Base-by-base conservation (phyloP, 2,113 vertebrate genomes). In the Columbina picui region DNA sequence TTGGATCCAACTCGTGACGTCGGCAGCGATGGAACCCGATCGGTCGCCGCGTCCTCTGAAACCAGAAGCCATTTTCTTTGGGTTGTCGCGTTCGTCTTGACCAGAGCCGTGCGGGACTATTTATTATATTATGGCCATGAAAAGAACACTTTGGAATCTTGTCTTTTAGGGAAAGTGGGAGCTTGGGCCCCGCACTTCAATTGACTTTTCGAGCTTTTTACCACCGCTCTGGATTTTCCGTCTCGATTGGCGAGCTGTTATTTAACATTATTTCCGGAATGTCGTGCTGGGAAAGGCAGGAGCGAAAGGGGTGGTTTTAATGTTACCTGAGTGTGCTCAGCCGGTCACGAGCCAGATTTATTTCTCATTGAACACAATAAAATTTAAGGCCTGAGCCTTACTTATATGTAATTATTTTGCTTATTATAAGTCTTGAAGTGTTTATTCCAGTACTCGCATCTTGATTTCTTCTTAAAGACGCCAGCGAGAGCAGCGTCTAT, bases 291-390 rank as follows among this genome's bases (percentile, higher is more conserved):
- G 49, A 60, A 70, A 79, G 36, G 38, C 18, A 63, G 34, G 20
- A 32, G 41, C 2, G 1, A 59, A 29, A 68, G 49, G 60, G 60
- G 47, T 57, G 59, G 89, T 64, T 94, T 80, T 61, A 64, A 81
- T 53, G 87, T 71, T 65, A 84, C 86, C 60, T 38, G 84, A 70
- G 83, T 47, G 75, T 75, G 90, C 88, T 90, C 87, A 94, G 86
- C 84, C 8, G 10, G 38, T 80, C 59, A 77, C 81, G 68, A 93
- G 86, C 89, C 90, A 83, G 92, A 65, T 86, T 65, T 90, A 39
- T 91, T 93, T 90, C 87, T 91, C 89, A 70, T 79, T 56, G 90
- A 21, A n/a, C 47, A 70, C 68, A 97, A 96, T 97, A 97, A 97
- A 97, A 56, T 3, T 9, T 23, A 87, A 95, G 84, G 80, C 87